Evolutionary conservation across 2,888 invertebrate species (phyloP).

Genomic region (Nemurella pictetii): DNA sequence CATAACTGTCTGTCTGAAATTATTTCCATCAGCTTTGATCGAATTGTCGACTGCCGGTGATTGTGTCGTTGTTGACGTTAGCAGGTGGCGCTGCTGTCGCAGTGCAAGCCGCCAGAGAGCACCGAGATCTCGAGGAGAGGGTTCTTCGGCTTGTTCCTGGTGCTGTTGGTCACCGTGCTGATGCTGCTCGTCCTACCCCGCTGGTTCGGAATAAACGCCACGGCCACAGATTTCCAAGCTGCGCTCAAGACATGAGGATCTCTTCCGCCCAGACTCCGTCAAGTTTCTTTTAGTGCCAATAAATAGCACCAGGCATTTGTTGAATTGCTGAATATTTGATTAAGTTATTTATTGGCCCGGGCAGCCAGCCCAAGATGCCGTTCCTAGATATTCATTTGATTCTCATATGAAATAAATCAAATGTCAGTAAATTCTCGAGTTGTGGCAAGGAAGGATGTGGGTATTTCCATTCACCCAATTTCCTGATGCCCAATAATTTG

Average conservation of each 20-base stretch:
- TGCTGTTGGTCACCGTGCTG: conserved; percentile 49
- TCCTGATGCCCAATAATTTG: too few relatives aligned
- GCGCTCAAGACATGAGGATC: neutral
- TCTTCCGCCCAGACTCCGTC: too few relatives aligned
- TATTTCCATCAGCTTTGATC: too few relatives aligned
- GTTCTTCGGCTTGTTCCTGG: conserved; percentile 50
- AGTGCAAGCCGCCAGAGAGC: conserved; percentile 52
- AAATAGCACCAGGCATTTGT: neutral
- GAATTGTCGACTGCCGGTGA: too few relatives aligned
- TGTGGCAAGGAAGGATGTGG: neutral
- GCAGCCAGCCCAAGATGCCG: too few relatives aligned
- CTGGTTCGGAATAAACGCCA: conserved; percentile 33
- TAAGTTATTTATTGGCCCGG: too few relatives aligned
- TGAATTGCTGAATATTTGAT: too few relatives aligned
- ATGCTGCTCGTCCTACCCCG: conserved; percentile 43
- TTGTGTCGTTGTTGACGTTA: conserved; percentile 45
- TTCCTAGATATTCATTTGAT: too few relatives aligned
- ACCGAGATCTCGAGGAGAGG: conserved; percentile 51
- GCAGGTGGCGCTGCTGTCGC: conserved; percentile 52
- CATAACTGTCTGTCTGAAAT: too few relatives aligned
- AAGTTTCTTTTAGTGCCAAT: too few relatives aligned
- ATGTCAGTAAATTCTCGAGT: neutral
- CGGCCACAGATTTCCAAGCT: neutral
- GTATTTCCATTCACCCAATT: neutral
- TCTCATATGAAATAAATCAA: neutral